These are phyloP conservation scores for Chrysogorgia sp. DNA, from an alignment of 92 coral and sea anemone genomes.

Conservation along the genomic window DNA sequence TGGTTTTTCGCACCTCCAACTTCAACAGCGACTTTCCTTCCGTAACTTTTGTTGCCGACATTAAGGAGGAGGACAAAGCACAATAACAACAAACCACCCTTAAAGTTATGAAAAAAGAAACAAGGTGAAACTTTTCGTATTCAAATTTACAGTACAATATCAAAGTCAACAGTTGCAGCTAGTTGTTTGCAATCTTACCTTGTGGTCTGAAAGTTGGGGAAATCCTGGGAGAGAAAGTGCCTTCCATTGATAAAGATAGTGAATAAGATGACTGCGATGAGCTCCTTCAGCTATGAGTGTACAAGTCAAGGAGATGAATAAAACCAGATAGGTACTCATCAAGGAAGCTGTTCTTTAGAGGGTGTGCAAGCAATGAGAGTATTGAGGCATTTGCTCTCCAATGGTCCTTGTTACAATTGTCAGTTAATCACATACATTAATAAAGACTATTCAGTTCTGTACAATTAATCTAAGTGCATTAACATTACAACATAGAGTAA, in stretches of 20 bases:
- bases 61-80: slow-evolving; percentile 71
- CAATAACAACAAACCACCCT: slow-evolving; percentile 94
- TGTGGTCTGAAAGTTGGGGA: slow-evolving; percentile 79
- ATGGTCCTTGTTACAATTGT: too few relatives aligned
- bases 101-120: not conserved
- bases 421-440: too few relatives aligned
- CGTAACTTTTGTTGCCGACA: slow-evolving; percentile 87
- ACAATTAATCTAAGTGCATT: too few relatives aligned
- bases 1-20: slow-evolving; percentile 77
- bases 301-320: slow-evolving; percentile 20
- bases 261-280: slow-evolving; percentile 76
- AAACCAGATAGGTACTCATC: not conserved
- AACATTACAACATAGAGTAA: too few relatives aligned
- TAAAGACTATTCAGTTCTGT: too few relatives aligned
- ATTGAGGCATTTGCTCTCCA: too few relatives aligned
- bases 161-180: not conserved
- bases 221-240: slow-evolving; percentile 83
- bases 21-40: slow-evolving; percentile 95
- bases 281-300: slow-evolving; percentile 74
- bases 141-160: not conserved
- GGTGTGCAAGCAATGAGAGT: too few relatives aligned
- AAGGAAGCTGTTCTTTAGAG: not conserved
- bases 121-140: not conserved
- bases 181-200: slow-evolving; percentile 43
- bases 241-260: slow-evolving; percentile 72